These are phyloP conservation scores for Eciton burchellii DNA, from an alignment of 1,140 invertebrate species.

Conservation along the genomic window DNA sequence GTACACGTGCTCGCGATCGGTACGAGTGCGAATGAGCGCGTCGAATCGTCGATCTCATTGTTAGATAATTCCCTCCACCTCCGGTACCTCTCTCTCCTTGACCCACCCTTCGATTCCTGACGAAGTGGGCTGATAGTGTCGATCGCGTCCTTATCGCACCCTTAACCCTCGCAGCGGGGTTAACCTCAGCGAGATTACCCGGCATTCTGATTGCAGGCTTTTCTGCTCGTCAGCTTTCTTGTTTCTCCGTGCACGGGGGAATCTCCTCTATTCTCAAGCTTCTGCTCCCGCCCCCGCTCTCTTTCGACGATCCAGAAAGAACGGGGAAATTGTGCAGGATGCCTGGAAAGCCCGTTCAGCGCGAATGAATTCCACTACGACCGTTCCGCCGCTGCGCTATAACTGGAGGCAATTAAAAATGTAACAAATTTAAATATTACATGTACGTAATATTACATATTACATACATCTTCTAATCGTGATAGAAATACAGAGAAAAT, in stretches of 20 bases:
- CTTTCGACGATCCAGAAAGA: background rate
- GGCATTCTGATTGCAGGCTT: constrained; percentile 48
- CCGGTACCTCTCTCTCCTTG: background rate
- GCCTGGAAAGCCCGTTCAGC: background rate
- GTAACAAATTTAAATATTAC: background rate
- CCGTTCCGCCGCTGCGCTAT: background rate
- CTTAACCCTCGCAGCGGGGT: constrained; percentile 40
- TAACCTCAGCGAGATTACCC: constrained; percentile 33
- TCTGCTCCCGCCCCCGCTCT: background rate
- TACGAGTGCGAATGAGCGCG: constrained; percentile 7
- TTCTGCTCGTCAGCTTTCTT: constrained; percentile 54
- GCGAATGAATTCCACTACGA: background rate
- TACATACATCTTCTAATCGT: too few species aligned
- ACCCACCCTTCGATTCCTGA: background rate
- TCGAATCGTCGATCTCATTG: constrained; percentile 64
- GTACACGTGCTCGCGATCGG: constrained; percentile 62
- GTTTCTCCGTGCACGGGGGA: constrained; percentile 29
- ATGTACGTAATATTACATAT: too few species aligned
- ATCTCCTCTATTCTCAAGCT: constrained; percentile 23
- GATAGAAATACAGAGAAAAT: background rate
- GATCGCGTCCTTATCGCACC: constrained; percentile 50
- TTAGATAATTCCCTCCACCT: constrained; percentile 54
- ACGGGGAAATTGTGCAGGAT: background rate
- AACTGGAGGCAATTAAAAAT: background rate
- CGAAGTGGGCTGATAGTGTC: constrained; percentile 7